phyloP scores from a whole-genome alignment of 2,113 vertebrate species.

The Elgaria multicarinata region DNA sequence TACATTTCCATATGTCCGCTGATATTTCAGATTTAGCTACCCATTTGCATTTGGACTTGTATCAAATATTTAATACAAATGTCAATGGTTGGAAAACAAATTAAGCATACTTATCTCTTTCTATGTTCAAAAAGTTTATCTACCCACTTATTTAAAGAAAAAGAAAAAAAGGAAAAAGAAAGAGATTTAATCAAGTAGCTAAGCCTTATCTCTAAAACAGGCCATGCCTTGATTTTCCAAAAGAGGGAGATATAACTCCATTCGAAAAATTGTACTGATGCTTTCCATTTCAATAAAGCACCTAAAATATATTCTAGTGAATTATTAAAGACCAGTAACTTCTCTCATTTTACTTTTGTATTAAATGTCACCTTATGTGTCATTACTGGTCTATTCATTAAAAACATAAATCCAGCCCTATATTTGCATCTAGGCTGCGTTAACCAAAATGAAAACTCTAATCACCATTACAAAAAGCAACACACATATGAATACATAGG shows the following conservation, averaged over 20 bases:
- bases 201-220: constrained; percentile 48
- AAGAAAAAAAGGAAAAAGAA: neutral
- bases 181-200: neutral
- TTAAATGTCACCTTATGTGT: constrained; percentile 30
- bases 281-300: constrained; percentile 35
- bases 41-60: neutral
- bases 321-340: constrained; percentile 40
- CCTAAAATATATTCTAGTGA: constrained; percentile 26
- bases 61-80: constrained; percentile 17
- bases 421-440: neutral
- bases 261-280: constrained; percentile 30
- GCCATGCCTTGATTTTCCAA: constrained; percentile 71
- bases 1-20: neutral
- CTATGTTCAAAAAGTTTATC: neutral
- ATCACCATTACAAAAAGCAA: neutral
- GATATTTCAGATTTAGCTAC: neutral
- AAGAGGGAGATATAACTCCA: constrained; percentile 78
- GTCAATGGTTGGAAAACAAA: constrained; percentile 8
- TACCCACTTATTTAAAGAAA: constrained; percentile 13
- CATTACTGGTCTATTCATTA: constrained; percentile 5
- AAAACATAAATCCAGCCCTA: neutral
- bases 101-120: neutral
- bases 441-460: neutral
- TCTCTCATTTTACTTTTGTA: constrained; percentile 24
- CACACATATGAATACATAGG: neutral